These are phyloP conservation scores for Toxonevra muliebris DNA, from an alignment of 2,888 invertebrate genomes.

Conservation along the genomic window DNA sequence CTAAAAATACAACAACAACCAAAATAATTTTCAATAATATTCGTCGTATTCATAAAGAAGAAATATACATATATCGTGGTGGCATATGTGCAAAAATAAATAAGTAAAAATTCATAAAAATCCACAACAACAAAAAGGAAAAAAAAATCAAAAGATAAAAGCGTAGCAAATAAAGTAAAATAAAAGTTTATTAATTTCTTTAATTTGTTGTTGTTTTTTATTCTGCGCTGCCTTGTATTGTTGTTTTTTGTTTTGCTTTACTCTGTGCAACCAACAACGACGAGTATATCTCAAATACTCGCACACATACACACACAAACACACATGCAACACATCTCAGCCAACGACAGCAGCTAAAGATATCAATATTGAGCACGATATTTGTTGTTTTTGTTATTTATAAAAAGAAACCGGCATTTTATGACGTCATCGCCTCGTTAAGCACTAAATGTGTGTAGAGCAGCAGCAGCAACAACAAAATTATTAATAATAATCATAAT, in stretches of 20 bases:
- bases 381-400: no score
- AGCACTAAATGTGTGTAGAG: neutral
- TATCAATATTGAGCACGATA: neutral
- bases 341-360: no score
- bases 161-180: slow-evolving; percentile 12
- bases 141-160: slow-evolving; percentile 22
- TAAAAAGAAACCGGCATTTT: slow-evolving; percentile 40
- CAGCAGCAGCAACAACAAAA: slow-evolving; percentile 9
- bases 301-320: no score
- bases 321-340: no score
- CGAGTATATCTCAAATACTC: no score
- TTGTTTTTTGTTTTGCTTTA: no score
- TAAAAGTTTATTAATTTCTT: slow-evolving; percentile 11
- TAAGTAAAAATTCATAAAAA: slow-evolving; percentile 16
- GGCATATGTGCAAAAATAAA: slow-evolving; percentile 3
- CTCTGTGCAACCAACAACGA: no score
- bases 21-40: slow-evolving; percentile 19
- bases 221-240: no score
- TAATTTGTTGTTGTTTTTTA: no score
- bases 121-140: slow-evolving; percentile 16
- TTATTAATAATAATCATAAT: neutral
- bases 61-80: slow-evolving; percentile 8
- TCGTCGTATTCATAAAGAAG: slow-evolving; percentile 6
- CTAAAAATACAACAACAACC: slow-evolving; percentile 23
- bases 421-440: slow-evolving; percentile 40